Evolutionary conservation across 2,888 invertebrate genomes (phyloP).

Genomic region (Anarsia innoxiella): DNA sequence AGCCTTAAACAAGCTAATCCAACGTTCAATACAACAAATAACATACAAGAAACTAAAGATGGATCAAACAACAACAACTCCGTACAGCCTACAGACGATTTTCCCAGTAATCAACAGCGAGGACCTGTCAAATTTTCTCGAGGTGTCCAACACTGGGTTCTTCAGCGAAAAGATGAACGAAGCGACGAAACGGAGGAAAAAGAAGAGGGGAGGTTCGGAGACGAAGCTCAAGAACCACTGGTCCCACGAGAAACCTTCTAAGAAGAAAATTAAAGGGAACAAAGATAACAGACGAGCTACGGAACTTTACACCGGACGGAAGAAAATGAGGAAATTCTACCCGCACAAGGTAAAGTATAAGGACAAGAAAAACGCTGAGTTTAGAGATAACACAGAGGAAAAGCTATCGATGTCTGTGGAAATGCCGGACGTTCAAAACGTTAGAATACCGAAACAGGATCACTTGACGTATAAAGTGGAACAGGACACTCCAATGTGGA

Average conservation of each 20-base stretch:
- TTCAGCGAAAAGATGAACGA: conserved; percentile 14
- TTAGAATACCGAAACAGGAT: conserved; percentile 18
- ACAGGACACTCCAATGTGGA: conserved; percentile 48
- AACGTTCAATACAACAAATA: conserved; percentile 52
- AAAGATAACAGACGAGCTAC: conserved; percentile 27
- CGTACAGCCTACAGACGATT: conserved; percentile 29
- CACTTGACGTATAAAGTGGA: conserved; percentile 35
- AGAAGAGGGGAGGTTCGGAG: conserved; percentile 16
- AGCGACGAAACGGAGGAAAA: conserved; percentile 16
- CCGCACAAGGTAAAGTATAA: conserved; percentile 64
- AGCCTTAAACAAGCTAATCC: conserved; percentile 41
- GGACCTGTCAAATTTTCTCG: conserved; percentile 45
- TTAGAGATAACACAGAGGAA: conserved; percentile 42
- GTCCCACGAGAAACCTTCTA: conserved; percentile 24
- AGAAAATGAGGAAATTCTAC: conserved; percentile 55
- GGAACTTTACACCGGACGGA: conserved; percentile 35
- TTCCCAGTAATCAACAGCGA: conserved; percentile 51
- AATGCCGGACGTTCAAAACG: conserved; percentile 32
- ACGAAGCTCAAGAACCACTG: conserved; percentile 18
- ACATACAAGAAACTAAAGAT: conserved; percentile 40
- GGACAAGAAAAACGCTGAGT: conserved; percentile 37
- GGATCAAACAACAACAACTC: conserved; percentile 33
- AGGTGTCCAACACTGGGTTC: conserved; percentile 31
- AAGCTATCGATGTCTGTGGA: conserved; percentile 56
- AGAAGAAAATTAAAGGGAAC: conserved; percentile 19